These are phyloP conservation scores for Megamerina dolium DNA, from an alignment of 2,888 invertebrate species.

Conservation along the genomic window DNA sequence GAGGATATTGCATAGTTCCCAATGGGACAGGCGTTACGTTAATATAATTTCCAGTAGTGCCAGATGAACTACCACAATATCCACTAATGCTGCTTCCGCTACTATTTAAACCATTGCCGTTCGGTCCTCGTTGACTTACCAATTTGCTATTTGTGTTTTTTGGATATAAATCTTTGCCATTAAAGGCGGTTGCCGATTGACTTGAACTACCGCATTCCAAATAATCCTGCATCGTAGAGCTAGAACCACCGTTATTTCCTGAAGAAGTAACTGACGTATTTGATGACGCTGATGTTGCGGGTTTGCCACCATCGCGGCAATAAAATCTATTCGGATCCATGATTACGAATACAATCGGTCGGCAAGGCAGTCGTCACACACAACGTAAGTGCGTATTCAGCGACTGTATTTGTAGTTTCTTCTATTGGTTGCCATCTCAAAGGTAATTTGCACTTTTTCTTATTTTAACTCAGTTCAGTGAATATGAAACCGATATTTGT, in stretches of 20 bases:
- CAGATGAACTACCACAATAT: conserved; percentile 27
- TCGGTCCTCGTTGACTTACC: conserved; percentile 23
- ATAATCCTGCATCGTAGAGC: conserved; percentile 26
- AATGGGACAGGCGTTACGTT: conserved; percentile 47
- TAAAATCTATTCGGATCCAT: conserved; percentile 46
- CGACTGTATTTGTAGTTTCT: too few species aligned
- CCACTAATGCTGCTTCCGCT: conserved; percentile 22
- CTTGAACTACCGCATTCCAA: conserved; percentile 24
- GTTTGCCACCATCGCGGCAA: conserved; percentile 33
- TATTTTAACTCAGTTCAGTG: too few species aligned
- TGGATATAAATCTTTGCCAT: conserved; percentile 25
- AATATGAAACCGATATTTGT: too few species aligned
- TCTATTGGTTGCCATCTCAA: too few species aligned
- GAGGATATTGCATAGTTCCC: conserved; percentile 46
- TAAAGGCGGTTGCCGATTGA: conserved; percentile 22
- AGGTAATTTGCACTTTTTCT: too few species aligned
- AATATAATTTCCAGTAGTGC: conserved; percentile 40
- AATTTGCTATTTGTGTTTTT: conserved; percentile 27
- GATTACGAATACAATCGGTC: conserved; percentile 18
- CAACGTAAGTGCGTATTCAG: too few species aligned
- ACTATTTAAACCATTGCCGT: conserved; percentile 16
- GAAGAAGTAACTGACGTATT: conserved; percentile 29
- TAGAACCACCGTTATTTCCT: conserved; percentile 24
- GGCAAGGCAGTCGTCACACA: too few species aligned
- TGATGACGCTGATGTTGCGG: conserved; percentile 27